These are phyloP conservation scores for Dorcus parallelipipedus DNA, from an alignment of 2,888 invertebrate genomes.

Conservation along the genomic window DNA sequence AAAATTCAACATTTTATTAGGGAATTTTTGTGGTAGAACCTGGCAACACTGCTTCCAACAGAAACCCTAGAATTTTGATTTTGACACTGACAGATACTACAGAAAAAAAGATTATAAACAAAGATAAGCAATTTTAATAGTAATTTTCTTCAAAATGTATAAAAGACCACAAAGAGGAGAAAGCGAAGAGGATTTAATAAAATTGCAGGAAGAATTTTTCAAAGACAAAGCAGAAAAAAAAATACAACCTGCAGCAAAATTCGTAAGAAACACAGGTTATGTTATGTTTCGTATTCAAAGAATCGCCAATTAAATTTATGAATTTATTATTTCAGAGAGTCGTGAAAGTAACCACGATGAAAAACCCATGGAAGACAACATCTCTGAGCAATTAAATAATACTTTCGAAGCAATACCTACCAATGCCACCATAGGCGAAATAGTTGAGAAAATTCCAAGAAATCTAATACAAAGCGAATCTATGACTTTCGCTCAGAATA, in stretches of 20 bases:
- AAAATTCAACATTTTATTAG: no score
- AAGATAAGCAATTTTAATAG: no score
- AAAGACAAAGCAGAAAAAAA: conserved; percentile 55
- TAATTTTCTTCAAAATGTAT: conserved; percentile 49
- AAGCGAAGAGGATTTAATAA: conserved; percentile 69
- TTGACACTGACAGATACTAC: no score
- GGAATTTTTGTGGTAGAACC: no score
- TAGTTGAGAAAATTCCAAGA: conserved; percentile 52
- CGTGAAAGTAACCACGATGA: background rate
- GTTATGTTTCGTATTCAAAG: background rate
- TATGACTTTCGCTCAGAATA: conserved; percentile 38
- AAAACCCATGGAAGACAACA: conserved; percentile 20
- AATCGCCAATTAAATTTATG: background rate
- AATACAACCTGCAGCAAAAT: conserved; percentile 62
- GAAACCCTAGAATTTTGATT: no score
- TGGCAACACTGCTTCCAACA: no score
- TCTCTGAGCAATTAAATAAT: conserved; percentile 39
- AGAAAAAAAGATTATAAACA: no score
- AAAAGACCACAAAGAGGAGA: conserved; percentile 67
- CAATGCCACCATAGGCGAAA: conserved; percentile 52
- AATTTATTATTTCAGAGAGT: no score
- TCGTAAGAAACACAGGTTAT: conserved; percentile 43
- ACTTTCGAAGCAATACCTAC: conserved; percentile 50
- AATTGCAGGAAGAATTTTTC: conserved; percentile 70
- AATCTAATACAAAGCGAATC: background rate